Base-by-base conservation (phyloP, 2,797 vertebrate genomes). In the Pipistrellus pipistrellus region DNA sequence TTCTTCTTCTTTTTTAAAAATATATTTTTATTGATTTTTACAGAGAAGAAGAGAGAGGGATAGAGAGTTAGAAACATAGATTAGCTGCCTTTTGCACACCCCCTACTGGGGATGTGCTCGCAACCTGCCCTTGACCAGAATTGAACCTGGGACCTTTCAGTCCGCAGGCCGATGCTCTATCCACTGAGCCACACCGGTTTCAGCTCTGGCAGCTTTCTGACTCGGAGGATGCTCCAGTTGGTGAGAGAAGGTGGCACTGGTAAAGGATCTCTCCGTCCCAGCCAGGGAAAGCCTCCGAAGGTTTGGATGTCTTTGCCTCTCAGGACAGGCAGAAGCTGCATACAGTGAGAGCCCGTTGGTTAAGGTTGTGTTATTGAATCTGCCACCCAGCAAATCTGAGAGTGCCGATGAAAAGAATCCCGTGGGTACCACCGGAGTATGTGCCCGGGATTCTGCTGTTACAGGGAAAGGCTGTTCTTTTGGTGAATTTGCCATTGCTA, bases 181-280 rank as follows among this genome's bases (percentile, higher is more conserved):
- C 38, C 38, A 38, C 38, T 41, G 38, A 41, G 38, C 38, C 38
- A 41, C 6, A 41, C 38, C 6, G 38, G 38, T 41, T 41, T 41
- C 38, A 41, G 38, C 38, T 95, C 96, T 55, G 95, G 95, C 96
- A 95, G 92, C 97, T 98, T 97, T 97, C 96, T 94, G 81, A 88
- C 32, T 20, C 92, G 76, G 90, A 96, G 93, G 94, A 94, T 81
- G 90, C 96, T 93, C 85, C 93, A 85, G n/a, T 82, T 91, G 88
- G 77, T 76, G 91, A 96, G 95, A 66, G 91, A 95, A 96, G 69
- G 53, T 91, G 96, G 94, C 94, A 93, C 21, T 21, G 57, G 55
- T 96, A 94, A 98, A 96, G 97, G 97, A 96, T 95, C 95, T 96
- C 95, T 59, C 59, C 93, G 44, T 91, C 91, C 66, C 41, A 93